Percentiles rank a stretch among this genome's conserved stretches.
phyloP scores from a whole-genome alignment of 2,888 invertebrate species.

The Galeruca laticollis region DNA sequence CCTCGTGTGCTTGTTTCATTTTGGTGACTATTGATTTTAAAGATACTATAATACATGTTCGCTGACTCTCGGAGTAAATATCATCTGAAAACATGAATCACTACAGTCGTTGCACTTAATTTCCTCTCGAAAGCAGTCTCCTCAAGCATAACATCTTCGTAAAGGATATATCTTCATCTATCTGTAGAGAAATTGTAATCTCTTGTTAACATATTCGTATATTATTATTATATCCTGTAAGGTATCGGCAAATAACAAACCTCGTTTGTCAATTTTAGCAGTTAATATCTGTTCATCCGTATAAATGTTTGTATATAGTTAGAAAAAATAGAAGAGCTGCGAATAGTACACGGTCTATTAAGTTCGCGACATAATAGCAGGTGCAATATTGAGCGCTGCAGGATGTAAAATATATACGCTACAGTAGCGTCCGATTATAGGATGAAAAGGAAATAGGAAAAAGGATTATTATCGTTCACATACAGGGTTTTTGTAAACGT shows the following conservation, averaged over 20 bases:
- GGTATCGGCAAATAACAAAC: slow-evolving; percentile 23
- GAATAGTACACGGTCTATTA: slow-evolving; percentile 36
- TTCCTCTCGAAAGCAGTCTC: slow-evolving; percentile 1
- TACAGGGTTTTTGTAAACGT: no score
- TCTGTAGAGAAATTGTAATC: background rate
- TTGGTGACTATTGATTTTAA: no score
- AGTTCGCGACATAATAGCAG: slow-evolving; percentile 39
- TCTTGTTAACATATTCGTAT: background rate
- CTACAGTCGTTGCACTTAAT: background rate
- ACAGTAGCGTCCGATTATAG: slow-evolving; percentile 8
- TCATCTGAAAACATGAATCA: background rate
- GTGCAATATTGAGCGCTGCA: slow-evolving; percentile 31
- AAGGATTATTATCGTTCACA: no score
- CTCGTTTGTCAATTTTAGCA: slow-evolving; percentile 28
- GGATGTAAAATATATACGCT: slow-evolving; percentile 22
- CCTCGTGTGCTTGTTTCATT: no score
- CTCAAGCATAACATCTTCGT: background rate
- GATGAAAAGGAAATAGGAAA: no score
- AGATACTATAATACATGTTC: no score
- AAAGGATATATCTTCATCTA: background rate
- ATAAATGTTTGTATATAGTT: slow-evolving; percentile 22
- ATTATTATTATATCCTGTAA: slow-evolving; percentile 26
- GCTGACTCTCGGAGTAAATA: no score
- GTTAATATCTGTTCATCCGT: slow-evolving; percentile 8
- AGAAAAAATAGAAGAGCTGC: slow-evolving; percentile 28